These are phyloP conservation scores for Urocolius indicus DNA, from an alignment of 2,113 vertebrate genomes.

Conservation along the genomic window DNA sequence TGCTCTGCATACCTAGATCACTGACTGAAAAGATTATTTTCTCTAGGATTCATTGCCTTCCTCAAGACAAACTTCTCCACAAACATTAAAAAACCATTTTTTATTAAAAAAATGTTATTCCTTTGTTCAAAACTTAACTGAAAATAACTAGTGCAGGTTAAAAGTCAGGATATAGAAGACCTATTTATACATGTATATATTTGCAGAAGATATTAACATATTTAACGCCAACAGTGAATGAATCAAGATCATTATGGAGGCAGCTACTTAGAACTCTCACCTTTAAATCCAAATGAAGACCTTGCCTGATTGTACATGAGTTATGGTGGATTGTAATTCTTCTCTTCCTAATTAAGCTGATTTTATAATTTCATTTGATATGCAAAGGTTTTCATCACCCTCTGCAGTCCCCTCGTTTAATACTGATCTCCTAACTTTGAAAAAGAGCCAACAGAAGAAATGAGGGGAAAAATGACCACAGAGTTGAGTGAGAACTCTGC, in stretches of 20 bases:
- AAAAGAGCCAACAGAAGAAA: background rate
- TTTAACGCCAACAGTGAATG: background rate
- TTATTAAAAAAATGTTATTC: background rate
- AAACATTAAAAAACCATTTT: background rate
- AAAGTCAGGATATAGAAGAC: background rate
- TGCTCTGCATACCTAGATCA: background rate
- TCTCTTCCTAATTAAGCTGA: slow-evolving; percentile 35
- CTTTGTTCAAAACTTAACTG: background rate
- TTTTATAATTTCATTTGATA: slow-evolving; percentile 55
- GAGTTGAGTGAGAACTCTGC: background rate
- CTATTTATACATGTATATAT: background rate
- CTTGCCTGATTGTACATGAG: slow-evolving; percentile 27
- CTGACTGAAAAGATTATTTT: background rate
- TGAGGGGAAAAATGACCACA: background rate
- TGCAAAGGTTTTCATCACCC: slow-evolving; percentile 21
- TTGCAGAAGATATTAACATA: background rate
- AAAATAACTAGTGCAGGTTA: background rate
- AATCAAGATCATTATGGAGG: background rate
- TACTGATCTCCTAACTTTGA: background rate
- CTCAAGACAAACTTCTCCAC: background rate
- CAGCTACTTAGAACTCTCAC: slow-evolving; percentile 7
- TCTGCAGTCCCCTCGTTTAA: background rate
- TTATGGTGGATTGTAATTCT: background rate
- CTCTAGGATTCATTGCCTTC: background rate
- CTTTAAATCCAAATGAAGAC: slow-evolving; percentile 36